Percentiles rank a stretch among this genome's conserved stretches.
These are phyloP conservation scores for Neomicropteryx cornuta DNA, from an alignment of 1,140 invertebrate species.

Conservation along the genomic window DNA sequence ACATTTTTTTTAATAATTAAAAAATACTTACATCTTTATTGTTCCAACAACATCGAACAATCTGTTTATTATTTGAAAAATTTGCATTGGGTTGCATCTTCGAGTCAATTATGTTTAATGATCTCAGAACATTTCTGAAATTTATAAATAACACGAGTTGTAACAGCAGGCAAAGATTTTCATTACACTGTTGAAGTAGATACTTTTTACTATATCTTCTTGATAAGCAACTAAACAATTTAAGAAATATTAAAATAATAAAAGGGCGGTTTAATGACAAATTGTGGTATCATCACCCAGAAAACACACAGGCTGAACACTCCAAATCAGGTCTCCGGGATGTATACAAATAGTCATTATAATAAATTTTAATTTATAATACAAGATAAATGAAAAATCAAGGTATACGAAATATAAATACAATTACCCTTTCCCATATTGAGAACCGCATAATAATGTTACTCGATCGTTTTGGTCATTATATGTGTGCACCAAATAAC, in stretches of 20 bases:
- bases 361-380: too few relatives aligned
- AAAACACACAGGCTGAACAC: too few relatives aligned
- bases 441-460: slow-evolving; percentile 51
- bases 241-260: too few relatives aligned
- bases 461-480: slow-evolving; percentile 25
- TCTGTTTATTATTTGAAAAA: slow-evolving; percentile 51
- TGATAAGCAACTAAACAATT: too few relatives aligned
- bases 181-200: too few relatives aligned
- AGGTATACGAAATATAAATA: slow-evolving; percentile 12
- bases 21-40: slow-evolving; percentile 42
- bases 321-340: too few relatives aligned
- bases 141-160: slow-evolving; percentile 8
- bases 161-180: too few relatives aligned
- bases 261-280: too few relatives aligned
- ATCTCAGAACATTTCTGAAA: slow-evolving; percentile 43
- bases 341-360: too few relatives aligned
- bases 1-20: background rate
- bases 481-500: slow-evolving; percentile 52
- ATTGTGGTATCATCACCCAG: too few relatives aligned
- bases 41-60: slow-evolving; percentile 51
- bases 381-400: slow-evolving; percentile 5
- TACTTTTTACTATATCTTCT: too few relatives aligned
- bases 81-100: slow-evolving; percentile 40
- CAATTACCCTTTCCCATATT: slow-evolving; percentile 41
- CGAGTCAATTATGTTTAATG: slow-evolving; percentile 39